Evolutionary conservation across 2,113 vertebrate species (phyloP).

Genomic region (Herpailurus yagouaroundi): DNA sequence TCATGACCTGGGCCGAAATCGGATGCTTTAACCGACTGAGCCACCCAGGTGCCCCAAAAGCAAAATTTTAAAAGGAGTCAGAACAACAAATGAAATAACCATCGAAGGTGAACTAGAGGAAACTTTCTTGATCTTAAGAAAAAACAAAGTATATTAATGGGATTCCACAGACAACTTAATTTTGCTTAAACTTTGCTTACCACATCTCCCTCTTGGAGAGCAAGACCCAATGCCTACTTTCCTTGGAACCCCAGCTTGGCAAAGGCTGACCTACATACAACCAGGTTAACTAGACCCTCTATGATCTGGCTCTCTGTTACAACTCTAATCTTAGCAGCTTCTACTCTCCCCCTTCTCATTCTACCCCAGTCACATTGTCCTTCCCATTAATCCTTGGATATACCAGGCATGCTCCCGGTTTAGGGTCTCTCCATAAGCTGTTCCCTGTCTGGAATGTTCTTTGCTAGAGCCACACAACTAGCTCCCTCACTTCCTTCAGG

Average conservation of each 20-base stretch:
- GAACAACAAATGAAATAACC: not conserved
- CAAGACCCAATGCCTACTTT: not conserved
- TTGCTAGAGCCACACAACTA: not conserved
- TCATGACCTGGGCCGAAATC: too few species aligned
- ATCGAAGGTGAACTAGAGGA: not conserved
- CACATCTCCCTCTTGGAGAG: not conserved
- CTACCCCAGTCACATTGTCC: not conserved
- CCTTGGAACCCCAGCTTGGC: not conserved
- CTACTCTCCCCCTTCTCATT: not conserved
- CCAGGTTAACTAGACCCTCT: not conserved
- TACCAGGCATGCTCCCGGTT: not conserved
- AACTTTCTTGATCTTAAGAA: conserved; percentile 19
- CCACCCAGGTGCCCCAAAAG: too few species aligned
- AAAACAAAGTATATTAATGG: not conserved
- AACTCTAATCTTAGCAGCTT: not conserved
- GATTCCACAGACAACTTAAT: not conserved
- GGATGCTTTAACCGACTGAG: too few species aligned
- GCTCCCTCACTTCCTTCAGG: not conserved
- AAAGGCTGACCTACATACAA: not conserved
- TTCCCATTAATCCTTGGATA: not conserved
- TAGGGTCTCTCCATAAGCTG: not conserved
- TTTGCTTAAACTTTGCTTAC: not conserved
- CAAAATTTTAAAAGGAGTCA: not conserved
- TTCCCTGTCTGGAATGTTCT: not conserved
- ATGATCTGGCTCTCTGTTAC: not conserved